Conservation (phyloP, 2,888 invertebrate species). For the Crossocerus cetratus region DNA sequence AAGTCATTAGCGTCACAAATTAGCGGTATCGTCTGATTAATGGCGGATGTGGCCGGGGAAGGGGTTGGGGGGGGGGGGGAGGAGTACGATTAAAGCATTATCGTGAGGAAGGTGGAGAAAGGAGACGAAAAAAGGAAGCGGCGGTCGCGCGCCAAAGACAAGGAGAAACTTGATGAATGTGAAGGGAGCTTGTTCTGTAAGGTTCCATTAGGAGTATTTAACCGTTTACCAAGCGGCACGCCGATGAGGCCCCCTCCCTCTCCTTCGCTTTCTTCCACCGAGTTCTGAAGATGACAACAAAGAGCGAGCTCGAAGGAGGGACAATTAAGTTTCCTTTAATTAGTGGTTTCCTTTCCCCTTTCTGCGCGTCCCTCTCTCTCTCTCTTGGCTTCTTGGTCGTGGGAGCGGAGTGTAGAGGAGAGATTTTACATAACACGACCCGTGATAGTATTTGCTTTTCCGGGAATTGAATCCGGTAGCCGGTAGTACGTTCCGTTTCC, state of each 20-base stretch:
- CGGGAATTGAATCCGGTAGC: neutral
- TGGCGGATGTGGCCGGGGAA: neutral
- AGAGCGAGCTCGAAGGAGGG: slow-evolving; percentile 15
- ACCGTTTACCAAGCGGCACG: neutral
- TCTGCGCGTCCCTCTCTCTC: slow-evolving; percentile 7
- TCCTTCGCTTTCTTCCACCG: neutral
- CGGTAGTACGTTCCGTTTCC: too few relatives aligned
- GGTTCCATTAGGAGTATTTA: slow-evolving; percentile 5
- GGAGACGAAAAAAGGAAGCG: too few relatives aligned
- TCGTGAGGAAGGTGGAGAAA: neutral
- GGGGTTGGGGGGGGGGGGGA: too few relatives aligned
- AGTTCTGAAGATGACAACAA: slow-evolving; percentile 11
- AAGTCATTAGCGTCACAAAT: too few relatives aligned
- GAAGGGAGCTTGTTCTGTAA: too few relatives aligned
- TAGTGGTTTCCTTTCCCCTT: slow-evolving; percentile 28
- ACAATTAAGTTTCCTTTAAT: slow-evolving; percentile 48
- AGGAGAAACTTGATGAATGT: too few relatives aligned
- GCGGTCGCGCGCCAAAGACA: too few relatives aligned
- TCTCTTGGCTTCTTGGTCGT: too few relatives aligned
- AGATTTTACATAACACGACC: slow-evolving; percentile 33
- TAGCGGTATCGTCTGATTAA: neutral
- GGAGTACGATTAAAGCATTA: neutral
- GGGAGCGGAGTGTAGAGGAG: too few relatives aligned
- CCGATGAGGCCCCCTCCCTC: slow-evolving; percentile 1
- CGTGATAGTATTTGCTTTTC: slow-evolving; percentile 13